Conservation (phyloP, 2,888 invertebrate genomes). For the Dilophus febrilis region DNA sequence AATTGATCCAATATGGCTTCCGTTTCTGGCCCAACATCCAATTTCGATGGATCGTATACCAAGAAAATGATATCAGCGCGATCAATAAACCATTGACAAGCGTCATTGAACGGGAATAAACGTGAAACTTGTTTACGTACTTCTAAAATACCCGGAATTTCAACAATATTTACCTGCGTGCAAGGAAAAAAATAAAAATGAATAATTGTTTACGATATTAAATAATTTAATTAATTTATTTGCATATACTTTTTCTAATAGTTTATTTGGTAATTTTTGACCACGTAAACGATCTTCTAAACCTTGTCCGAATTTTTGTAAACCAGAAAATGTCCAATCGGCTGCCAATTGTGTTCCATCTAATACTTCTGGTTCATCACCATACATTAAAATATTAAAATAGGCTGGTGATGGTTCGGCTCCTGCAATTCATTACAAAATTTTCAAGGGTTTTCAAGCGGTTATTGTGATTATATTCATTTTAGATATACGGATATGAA, state of each 20-base stretch:
- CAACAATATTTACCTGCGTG: conserved; percentile 75
- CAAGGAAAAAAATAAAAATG: conserved; percentile 1
- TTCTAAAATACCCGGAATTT: conserved; percentile 90
- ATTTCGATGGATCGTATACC: conserved; percentile 86
- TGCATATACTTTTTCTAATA: conserved; percentile 63
- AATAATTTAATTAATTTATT: neutral
- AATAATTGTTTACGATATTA: neutral
- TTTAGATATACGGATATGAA: too few species aligned
- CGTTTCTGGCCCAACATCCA: conserved; percentile 88
- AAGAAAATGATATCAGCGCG: conserved; percentile 89
- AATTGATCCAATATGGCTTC: conserved; percentile 88
- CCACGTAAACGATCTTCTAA: conserved; percentile 76
- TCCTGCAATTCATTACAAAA: too few species aligned
- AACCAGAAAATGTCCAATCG: conserved; percentile 82
- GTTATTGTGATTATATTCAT: neutral
- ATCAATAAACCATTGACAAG: conserved; percentile 95
- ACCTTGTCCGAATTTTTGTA: conserved; percentile 91
- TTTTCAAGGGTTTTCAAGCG: too few species aligned
- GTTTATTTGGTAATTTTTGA: conserved; percentile 59
- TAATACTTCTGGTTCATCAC: conserved; percentile 65
- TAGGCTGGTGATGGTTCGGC: conserved; percentile 88
- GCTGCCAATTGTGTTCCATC: conserved; percentile 91
- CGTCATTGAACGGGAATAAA: conserved; percentile 88
- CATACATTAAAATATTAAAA: conserved; percentile 81
- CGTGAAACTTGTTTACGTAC: conserved; percentile 84